phyloP scores from a whole-genome alignment of 2,797 vertebrate genomes.

The Trematomus bernacchii region DNA sequence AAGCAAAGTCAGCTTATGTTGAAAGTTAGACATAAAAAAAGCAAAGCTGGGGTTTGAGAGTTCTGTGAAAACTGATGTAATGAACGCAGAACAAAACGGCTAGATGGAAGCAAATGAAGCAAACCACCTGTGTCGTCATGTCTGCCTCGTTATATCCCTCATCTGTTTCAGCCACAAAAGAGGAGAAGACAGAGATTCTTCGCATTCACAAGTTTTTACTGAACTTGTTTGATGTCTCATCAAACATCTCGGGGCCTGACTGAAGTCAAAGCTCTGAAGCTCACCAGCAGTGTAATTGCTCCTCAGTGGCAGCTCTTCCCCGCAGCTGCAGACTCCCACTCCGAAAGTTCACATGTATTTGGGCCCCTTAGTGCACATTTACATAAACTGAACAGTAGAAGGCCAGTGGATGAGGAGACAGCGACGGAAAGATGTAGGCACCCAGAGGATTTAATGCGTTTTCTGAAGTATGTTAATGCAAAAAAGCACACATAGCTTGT shows the following conservation, averaged over 20 bases:
- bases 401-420: conserved; percentile 18
- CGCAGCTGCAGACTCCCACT: conserved; percentile 45
- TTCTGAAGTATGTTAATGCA: conserved; percentile 11
- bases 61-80: conserved; percentile 19
- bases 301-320: conserved; percentile 56
- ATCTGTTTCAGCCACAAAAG: conserved; percentile 30
- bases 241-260: conserved; percentile 52
- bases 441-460: conserved; percentile 26
- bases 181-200: conserved; percentile 15
- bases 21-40: conserved; percentile 24
- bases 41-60: conserved; percentile 28
- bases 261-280: conserved; percentile 47
- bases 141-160: conserved; percentile 34
- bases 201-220: conserved; percentile 37
- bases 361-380: conserved; percentile 43
- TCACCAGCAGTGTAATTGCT: conserved; percentile 64
- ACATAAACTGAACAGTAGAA: conserved; percentile 40
- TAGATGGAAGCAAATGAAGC: conserved; percentile 37
- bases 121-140: conserved; percentile 34
- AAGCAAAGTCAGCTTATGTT: conserved; percentile 23
- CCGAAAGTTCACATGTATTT: conserved; percentile 42
- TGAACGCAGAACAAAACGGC: conserved; percentile 17
- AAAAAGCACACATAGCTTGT: not conserved
- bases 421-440: not conserved
- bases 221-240: conserved; percentile 69